phyloP scores from a whole-genome alignment of 2,888 invertebrate genomes.

The Agrochola lychnidis region DNA sequence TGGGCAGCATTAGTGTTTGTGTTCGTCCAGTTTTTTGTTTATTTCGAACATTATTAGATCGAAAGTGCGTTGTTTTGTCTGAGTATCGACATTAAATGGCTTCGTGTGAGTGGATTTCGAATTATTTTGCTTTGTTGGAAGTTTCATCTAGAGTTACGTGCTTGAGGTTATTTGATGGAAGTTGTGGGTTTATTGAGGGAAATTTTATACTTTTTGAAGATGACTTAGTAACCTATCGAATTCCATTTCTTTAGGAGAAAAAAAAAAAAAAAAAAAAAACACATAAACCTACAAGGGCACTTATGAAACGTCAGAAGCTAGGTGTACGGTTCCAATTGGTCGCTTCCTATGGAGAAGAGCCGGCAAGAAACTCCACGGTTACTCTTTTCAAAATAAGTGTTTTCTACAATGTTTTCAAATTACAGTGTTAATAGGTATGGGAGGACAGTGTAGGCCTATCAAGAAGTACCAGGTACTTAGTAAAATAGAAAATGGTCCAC shows the following conservation, averaged over 20 bases:
- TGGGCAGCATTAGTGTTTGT: constrained; percentile 51
- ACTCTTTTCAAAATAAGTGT: too few relatives aligned
- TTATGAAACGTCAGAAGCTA: too few relatives aligned
- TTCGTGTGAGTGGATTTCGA: constrained; percentile 13
- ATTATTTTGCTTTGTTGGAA: constrained; percentile 10
- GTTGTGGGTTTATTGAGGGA: background rate
- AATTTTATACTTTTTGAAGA: background rate
- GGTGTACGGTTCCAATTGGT: too few relatives aligned
- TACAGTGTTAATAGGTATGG: too few relatives aligned
- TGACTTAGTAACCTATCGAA: background rate
- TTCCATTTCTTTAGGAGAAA: background rate
- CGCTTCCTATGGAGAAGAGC: too few relatives aligned
- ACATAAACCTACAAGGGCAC: too few relatives aligned
- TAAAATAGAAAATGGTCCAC: too few relatives aligned
- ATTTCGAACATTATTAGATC: constrained; percentile 60
- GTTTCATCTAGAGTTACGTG: constrained; percentile 8
- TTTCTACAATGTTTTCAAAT: too few relatives aligned
- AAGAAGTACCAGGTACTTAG: too few relatives aligned
- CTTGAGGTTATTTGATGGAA: constrained; percentile 10
- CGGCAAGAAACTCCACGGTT: too few relatives aligned
- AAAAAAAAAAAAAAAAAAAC: too few relatives aligned
- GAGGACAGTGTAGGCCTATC: too few relatives aligned
- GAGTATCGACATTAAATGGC: constrained; percentile 40
- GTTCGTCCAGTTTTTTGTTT: constrained; percentile 63
- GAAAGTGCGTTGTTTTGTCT: constrained; percentile 46